Evolutionary conservation across 1,140 invertebrate genomes (phyloP).

Genomic region (Diorhabda carinulata): DNA sequence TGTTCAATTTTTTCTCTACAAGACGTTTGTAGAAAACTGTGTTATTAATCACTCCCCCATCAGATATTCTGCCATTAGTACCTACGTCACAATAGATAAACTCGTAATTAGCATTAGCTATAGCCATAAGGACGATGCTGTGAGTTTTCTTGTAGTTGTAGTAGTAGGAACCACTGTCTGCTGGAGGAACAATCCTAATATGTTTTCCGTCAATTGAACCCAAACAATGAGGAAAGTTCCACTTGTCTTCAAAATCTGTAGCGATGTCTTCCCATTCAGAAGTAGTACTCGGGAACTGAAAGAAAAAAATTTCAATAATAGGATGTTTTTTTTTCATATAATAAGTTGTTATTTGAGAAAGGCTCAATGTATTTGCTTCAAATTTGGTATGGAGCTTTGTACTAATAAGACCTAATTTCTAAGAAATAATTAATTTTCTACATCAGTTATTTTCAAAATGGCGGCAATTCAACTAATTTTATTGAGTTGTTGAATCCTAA

Average conservation of each 20-base stretch:
- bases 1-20: not conserved
- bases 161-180: conserved; percentile 45
- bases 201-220: conserved; percentile 23
- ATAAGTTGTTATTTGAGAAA: too few species aligned
- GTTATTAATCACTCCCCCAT: conserved; percentile 41
- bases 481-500: too few species aligned
- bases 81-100: conserved; percentile 44
- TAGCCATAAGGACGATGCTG: conserved; percentile 24
- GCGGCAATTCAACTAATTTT: too few species aligned
- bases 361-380: too few species aligned
- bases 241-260: not conserved
- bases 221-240: conserved; percentile 10
- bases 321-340: too few species aligned
- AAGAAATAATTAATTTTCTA: too few species aligned
- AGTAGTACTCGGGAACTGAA: too few species aligned
- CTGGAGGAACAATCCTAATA: conserved; percentile 33
- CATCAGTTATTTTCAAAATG: too few species aligned
- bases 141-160: conserved; percentile 48
- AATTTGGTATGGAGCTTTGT: too few species aligned
- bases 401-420: too few species aligned
- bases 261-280: too few species aligned
- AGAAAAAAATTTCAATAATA: too few species aligned
- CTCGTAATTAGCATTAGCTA: conserved; percentile 44
- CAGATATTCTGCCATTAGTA: conserved; percentile 33
- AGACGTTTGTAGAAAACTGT: conserved; percentile 31